A percentile compares a stretch with the other conserved stretches of the same genome.
phyloP scores from a whole-genome alignment of 1,140 invertebrate species.

The Polyergus mexicanus region DNA sequence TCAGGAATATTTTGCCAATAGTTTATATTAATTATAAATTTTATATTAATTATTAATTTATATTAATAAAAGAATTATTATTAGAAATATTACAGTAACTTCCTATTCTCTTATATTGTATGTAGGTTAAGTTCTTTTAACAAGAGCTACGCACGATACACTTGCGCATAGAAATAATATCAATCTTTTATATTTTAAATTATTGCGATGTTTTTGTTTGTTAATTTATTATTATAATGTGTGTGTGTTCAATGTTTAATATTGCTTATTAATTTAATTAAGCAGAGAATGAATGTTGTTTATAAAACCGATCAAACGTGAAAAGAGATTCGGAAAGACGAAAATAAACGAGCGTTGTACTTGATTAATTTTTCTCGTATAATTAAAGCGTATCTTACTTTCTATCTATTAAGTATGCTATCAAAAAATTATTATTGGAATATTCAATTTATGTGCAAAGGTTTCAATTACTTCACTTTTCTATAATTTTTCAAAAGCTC shows the following conservation, averaged over 20 bases:
- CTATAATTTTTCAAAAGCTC: neutral
- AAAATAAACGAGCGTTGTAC: neutral
- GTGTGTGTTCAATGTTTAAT: neutral
- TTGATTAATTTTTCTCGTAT: neutral
- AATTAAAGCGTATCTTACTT: neutral
- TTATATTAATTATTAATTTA: too few species aligned
- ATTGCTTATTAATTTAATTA: neutral
- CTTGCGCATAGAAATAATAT: constrained; percentile 1
- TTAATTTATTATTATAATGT: neutral
- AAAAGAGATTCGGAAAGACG: too few species aligned
- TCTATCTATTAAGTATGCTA: neutral
- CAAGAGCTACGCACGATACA: neutral
- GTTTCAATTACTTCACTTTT: constrained; percentile 9
- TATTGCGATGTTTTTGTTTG: neutral
- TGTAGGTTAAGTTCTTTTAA: neutral
- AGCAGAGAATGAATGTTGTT: neutral
- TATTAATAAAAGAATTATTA: too few species aligned
- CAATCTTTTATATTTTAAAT: neutral
- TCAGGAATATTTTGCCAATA: constrained; percentile 4
- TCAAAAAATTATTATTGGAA: neutral
- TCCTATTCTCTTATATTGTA: neutral
- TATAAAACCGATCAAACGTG: neutral
- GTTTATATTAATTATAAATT: neutral
- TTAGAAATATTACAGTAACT: constrained; percentile 12
- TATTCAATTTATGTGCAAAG: neutral